Evolutionary conservation across 2,888 invertebrate genomes (phyloP).

Genomic region (Plebejus argus): DNA sequence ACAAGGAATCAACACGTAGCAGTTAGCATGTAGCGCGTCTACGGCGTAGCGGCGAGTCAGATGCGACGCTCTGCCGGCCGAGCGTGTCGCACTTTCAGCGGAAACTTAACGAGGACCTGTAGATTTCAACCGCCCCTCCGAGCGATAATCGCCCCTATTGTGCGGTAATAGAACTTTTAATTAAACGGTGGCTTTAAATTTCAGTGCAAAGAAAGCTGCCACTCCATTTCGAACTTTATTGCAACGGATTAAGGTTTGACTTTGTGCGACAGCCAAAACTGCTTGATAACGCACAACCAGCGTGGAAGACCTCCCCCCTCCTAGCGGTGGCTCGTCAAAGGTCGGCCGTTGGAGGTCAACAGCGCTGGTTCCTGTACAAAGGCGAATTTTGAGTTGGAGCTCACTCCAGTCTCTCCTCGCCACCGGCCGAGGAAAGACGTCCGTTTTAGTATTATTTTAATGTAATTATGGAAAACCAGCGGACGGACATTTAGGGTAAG

Average conservation of each 20-base stretch:
- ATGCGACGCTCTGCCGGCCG: constrained; percentile 47
- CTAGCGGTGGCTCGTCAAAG: constrained; percentile 45
- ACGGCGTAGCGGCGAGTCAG: constrained; percentile 38
- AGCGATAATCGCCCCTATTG: constrained; percentile 40
- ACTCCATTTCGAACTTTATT: constrained; percentile 10
- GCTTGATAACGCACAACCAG: constrained; percentile 57
- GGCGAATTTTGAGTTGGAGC: constrained; percentile 49
- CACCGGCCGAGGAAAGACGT: constrained; percentile 48
- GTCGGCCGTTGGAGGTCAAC: constrained; percentile 55
- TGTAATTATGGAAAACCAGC: constrained; percentile 47
- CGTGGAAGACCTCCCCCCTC: constrained; percentile 48
- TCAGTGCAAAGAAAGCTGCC: not conserved
- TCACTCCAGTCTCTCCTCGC: constrained; percentile 52
- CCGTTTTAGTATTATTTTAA: constrained; percentile 41
- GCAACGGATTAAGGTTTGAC: constrained; percentile 5
- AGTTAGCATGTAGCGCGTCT: not conserved
- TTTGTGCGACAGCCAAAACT: constrained; percentile 31
- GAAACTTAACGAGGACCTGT: constrained; percentile 73
- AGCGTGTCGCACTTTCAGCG: constrained; percentile 61
- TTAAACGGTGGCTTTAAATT: constrained; percentile 27
- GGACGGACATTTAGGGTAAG: constrained; percentile 59
- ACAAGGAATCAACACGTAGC: not conserved
- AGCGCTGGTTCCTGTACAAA: constrained; percentile 50
- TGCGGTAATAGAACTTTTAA: not conserved
- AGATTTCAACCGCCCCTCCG: constrained; percentile 54